Evolutionary conservation across 2,888 invertebrate genomes (phyloP), one percentile per base, ranked within the genome.

Genomic region (Globia sparganii): DNA sequence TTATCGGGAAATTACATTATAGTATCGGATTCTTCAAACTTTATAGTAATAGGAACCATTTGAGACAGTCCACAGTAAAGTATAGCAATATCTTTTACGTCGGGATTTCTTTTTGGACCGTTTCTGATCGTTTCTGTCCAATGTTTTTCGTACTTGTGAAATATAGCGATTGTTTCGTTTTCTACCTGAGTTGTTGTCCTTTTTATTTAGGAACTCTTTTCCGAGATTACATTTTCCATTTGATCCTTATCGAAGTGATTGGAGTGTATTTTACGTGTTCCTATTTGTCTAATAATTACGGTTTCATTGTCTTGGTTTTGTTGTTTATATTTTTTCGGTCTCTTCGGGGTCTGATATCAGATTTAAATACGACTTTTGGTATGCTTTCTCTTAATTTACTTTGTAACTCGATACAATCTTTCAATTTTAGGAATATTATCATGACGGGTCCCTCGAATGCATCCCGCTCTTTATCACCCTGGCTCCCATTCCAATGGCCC

Each of bases 91-190:
- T 75, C 56, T 77, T 77, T 68, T 70, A 64, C 43, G 49, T 62
- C 18, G n/a, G 37, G 40, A 66, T 77, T 43, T 62, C 62, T 66
- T 71, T 80, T 75, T 62, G 58, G 28, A 77, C 34, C 71, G 59
- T 75, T 82, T 85, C 73, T 67, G 64, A 66, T 68, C 61, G 77
- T 67, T 80, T 76, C 69, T 85, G 85, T 80, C 76, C 78, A 64
- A 56, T 88, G 87, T 89, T 91, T 90, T 90, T 85, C 89, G 88
- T 86, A 86, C 81, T 85, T 82, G 89, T 91, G 89, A 91, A 88
- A 90, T 91, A 92, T 93, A 88, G 89, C 89, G 87, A 92, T 90
- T 88, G 89, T 85, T 88, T 87, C 75, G 87, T 88, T 89, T 86
- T 86, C 87, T 75, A 83, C 81, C 85, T 84, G 78, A 81, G 80